A percentile compares a stretch with the other conserved stretches of the same genome.
phyloP scores from a whole-genome alignment of 2,888 invertebrate genomes.

The Habrosyne pyritoides region DNA sequence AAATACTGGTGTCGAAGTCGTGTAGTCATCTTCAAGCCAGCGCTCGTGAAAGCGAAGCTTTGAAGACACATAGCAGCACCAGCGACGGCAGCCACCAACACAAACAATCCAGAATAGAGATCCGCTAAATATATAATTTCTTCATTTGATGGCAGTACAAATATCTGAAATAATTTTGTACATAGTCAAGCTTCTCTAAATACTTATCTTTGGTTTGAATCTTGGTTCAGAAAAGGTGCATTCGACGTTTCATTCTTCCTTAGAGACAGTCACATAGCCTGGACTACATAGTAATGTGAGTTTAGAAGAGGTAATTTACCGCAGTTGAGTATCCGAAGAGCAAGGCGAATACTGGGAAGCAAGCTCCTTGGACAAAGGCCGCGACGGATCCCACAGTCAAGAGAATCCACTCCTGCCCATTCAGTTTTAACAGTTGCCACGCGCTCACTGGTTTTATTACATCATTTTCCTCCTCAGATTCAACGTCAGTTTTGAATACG shows the following conservation, averaged over 20 bases:
- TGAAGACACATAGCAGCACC: slow-evolving; percentile 87
- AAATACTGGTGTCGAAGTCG: slow-evolving; percentile 81
- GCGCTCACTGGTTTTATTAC: slow-evolving; percentile 63
- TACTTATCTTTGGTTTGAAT: no score
- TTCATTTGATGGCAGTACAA: slow-evolving; percentile 81
- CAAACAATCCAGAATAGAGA: slow-evolving; percentile 85
- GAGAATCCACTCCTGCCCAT: slow-evolving; percentile 86
- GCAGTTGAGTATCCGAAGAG: slow-evolving; percentile 87
- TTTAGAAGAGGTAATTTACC: slow-evolving; percentile 47
- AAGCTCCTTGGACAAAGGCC: slow-evolving; percentile 85
- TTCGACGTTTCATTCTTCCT: no score
- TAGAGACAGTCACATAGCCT: no score
- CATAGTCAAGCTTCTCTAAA: no score
- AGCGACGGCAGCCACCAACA: slow-evolving; percentile 86
- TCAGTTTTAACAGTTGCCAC: slow-evolving; percentile 83
- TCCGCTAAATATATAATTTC: slow-evolving; percentile 83
- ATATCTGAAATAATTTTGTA: slow-evolving; percentile 80
- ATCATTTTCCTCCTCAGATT: slow-evolving; percentile 58
- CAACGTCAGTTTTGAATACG: slow-evolving; percentile 62
- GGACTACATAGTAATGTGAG: no score
- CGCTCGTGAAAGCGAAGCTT: slow-evolving; percentile 88
- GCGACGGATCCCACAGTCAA: slow-evolving; percentile 85
- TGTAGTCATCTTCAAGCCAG: slow-evolving; percentile 90
- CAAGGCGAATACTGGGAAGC: slow-evolving; percentile 87
- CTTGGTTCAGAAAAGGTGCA: no score